Percentiles rank a stretch among this genome's conserved stretches.
These are phyloP conservation scores for Sorex fumeus DNA, from an alignment of 2,113 vertebrate species.

Conservation along the genomic window DNA sequence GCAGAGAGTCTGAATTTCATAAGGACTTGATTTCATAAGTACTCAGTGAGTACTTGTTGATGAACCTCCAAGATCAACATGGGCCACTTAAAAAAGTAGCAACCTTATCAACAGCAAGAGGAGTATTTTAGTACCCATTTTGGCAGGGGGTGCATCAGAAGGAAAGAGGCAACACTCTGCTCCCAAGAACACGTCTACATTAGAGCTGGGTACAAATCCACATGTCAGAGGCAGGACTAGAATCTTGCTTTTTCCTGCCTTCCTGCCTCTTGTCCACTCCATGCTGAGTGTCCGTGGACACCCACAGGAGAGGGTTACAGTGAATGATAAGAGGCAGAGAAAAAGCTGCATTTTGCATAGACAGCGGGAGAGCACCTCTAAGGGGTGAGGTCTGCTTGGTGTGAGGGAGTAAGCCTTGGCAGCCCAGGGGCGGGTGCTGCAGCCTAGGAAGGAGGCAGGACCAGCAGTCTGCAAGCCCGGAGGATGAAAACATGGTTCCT, in stretches of 20 bases:
- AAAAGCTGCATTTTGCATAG: background rate
- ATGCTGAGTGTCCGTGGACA: background rate
- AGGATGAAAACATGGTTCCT: too few species aligned
- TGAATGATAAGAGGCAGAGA: background rate
- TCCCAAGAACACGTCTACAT: background rate
- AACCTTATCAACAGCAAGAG: background rate
- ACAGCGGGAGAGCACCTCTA: background rate
- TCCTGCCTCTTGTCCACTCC: background rate
- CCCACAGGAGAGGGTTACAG: too few species aligned
- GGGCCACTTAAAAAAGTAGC: background rate
- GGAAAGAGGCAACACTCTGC: background rate
- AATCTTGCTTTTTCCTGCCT: background rate
- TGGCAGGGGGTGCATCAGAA: too few species aligned
- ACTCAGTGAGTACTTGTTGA: background rate
- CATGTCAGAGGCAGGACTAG: background rate
- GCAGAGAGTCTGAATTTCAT: background rate
- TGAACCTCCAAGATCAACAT: background rate
- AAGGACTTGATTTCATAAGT: background rate
- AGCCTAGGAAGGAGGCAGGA: background rate
- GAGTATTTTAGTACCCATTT: background rate
- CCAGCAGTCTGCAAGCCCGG: too few species aligned
- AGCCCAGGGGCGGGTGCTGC: background rate
- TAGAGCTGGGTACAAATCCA: background rate
- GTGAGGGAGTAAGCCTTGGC: background rate
- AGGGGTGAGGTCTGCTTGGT: background rate